Conservation (phyloP, 1,140 invertebrate genomes). For the Bombus pascuorum region DNA sequence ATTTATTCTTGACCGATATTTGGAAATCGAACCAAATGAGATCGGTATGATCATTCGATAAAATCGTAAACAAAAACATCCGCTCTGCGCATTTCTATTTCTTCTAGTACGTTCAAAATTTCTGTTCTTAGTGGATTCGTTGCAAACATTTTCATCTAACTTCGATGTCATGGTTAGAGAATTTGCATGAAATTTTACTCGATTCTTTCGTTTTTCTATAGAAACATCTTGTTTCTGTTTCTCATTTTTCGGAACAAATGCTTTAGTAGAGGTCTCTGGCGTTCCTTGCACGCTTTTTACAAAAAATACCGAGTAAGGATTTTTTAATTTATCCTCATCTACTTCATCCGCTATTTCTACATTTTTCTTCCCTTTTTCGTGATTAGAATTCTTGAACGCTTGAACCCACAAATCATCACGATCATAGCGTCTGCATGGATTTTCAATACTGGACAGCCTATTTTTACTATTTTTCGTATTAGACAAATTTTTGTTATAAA, state of each 20-base stretch:
- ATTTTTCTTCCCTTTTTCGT: not conserved
- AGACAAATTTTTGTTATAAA: not conserved
- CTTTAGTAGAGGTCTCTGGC: not conserved
- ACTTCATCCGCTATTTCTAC: not conserved
- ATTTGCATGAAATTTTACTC: constrained; percentile 9
- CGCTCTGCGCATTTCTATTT: constrained; percentile 5
- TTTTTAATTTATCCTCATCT: not conserved
- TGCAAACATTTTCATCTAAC: not conserved
- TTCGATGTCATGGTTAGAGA: not conserved
- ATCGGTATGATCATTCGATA: constrained; percentile 52
- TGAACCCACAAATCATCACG: constrained; percentile 52
- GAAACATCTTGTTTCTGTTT: not conserved
- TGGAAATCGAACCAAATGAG: not conserved
- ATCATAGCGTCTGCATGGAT: constrained; percentile 44
- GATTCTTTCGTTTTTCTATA: not conserved
- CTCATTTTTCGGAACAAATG: not conserved
- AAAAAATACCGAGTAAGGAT: constrained; percentile 47
- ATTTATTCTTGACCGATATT: constrained; percentile 25
- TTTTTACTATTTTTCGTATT: not conserved
- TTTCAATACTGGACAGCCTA: not conserved
- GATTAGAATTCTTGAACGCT: not conserved
- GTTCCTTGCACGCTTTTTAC: not conserved
- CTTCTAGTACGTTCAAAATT: not conserved
- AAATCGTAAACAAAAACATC: constrained; percentile 64
- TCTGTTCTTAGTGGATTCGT: not conserved